Base-by-base conservation (phyloP, 2,888 invertebrate species). In the Trachelus iudaicus region DNA sequence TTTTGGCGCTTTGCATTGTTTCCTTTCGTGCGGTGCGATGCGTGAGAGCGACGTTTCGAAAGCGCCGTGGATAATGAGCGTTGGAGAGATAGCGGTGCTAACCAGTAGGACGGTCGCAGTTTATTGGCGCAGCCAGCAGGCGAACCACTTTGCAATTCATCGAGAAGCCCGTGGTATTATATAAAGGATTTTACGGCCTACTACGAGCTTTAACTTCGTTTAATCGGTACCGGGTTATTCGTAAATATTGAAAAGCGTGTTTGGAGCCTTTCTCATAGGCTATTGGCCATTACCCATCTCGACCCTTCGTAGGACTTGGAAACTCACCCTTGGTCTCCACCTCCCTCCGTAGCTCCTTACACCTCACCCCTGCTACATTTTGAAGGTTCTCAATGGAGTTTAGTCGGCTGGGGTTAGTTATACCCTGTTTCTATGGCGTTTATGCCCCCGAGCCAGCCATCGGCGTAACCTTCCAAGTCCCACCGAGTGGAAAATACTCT, bases 171-270 rank as follows among this genome's bases (percentile, higher is more conserved):
- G 35, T 78, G 75, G 78, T 73, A 75, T 81, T 75, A 79, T 82
- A 82, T 79, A 79, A 79, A 69, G 78, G 76, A 78, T 81, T 81
- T 73, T 11, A 31, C 69, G 34, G 69, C 9, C 71, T 40, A 13
- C 68, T 76, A 15, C 30, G 37, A 35, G 37, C 73, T 83, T 79
- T 77, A 80, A 80, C 83, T 78, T 80, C 83, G 82, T 83, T 86
- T 85, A 86, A 86, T 86, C 86, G 86, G 82, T 79, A 81, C 82
- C 82, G 81, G 83, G 86, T 86, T 86, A 85, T 86, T 84, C 85
- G 85, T 85, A 86, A 86, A 86, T 86, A 86, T 86, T 86, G 86
- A 85, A 84, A 86, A 86, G 83, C 83, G 78, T 75, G 86, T 86
- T 86, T 83, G 81, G 84, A 75, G 80, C 78, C 79, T 81, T 77